phyloP scores from a whole-genome alignment of 2,113 vertebrate species.

The Ibidorhyncha struthersii region DNA sequence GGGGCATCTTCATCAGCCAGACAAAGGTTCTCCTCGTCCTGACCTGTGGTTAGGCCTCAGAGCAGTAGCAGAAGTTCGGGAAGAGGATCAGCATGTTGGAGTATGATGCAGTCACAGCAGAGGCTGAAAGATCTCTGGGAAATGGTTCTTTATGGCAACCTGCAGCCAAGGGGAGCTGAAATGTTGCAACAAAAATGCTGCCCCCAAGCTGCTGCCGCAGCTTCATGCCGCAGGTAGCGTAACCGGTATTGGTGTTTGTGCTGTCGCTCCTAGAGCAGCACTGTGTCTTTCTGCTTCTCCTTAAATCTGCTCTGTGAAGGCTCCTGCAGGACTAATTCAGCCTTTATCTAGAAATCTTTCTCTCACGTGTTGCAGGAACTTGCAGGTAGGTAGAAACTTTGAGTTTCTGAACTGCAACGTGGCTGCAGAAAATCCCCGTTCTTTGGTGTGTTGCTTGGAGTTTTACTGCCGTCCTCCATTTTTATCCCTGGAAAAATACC shows the following conservation, averaged over 20 bases:
- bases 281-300: background rate
- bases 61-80: background rate
- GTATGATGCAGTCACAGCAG: accelerated
- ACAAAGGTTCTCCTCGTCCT: background rate
- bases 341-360: background rate
- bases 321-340: background rate
- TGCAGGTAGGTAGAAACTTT: background rate
- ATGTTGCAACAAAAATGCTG: background rate
- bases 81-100: background rate
- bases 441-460: background rate
- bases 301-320: background rate
- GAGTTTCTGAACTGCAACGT: background rate
- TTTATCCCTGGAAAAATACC: constrained; percentile 6
- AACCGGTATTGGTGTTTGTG: background rate
- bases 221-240: accelerated
- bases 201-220: background rate
- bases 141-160: background rate
- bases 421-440: background rate
- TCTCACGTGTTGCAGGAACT: accelerated
- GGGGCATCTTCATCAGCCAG: background rate
- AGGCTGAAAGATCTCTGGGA: background rate
- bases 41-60: background rate
- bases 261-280: accelerated
- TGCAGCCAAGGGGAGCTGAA: background rate
- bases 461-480: constrained; percentile 15